Conservation (phyloP, 2,888 invertebrate genomes). For the Ophioninae sp. region DNA sequence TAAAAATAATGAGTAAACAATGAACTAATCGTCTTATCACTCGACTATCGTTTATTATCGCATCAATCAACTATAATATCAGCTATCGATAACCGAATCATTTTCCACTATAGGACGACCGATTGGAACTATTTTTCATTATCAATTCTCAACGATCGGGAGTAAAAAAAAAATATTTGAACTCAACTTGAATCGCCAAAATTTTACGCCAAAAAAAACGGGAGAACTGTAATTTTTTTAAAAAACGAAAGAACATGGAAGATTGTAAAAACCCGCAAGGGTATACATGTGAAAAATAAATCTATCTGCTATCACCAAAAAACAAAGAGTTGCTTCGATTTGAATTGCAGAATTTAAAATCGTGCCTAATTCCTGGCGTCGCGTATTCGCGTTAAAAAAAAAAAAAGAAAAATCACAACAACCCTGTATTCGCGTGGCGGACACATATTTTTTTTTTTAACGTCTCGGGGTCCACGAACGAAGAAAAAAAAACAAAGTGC, state of each 20-base stretch:
- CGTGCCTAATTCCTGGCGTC: constrained; percentile 1
- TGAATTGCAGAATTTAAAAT: not conserved
- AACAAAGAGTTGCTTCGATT: not conserved
- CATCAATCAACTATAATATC: too few relatives aligned
- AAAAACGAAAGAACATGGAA: too few relatives aligned
- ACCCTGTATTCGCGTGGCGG: too few relatives aligned
- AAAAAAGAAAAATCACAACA: too few relatives aligned
- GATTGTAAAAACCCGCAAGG: too few relatives aligned
- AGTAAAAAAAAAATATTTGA: not conserved
- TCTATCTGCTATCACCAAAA: not conserved
- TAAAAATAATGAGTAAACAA: too few relatives aligned
- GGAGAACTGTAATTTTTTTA: too few relatives aligned
- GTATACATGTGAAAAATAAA: too few relatives aligned
- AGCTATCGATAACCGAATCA: not conserved
- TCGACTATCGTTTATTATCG: too few relatives aligned
- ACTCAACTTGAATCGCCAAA: not conserved
- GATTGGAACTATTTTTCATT: not conserved
- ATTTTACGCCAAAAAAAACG: too few relatives aligned
- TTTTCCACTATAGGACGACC: not conserved
- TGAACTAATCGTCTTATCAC: too few relatives aligned
- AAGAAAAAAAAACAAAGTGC: not conserved
- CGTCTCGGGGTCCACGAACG: not conserved
- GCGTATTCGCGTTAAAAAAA: not conserved
- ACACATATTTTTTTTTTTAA: not conserved
- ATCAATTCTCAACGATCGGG: not conserved